Conservation (phyloP, 2,888 invertebrate genomes). For the Caenorhabditis sulstoni region DNA sequence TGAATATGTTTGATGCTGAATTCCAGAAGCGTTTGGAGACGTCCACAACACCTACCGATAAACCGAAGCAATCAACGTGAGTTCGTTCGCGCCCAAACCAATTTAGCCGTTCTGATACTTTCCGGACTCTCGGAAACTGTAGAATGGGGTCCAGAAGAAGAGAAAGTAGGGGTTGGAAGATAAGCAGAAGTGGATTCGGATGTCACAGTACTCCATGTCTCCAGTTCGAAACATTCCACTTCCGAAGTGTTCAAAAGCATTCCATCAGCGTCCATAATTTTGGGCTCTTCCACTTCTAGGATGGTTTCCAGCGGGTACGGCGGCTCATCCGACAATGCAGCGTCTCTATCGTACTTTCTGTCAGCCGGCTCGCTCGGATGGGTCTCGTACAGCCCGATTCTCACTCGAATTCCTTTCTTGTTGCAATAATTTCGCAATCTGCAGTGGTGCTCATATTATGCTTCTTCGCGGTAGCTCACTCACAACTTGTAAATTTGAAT, state of each 20-base stretch:
- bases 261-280: conserved; percentile 37
- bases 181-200: conserved; percentile 14
- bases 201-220: conserved; percentile 21
- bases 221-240: conserved; percentile 24
- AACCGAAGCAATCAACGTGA: neutral
- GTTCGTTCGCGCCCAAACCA: conserved; percentile 23
- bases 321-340: conserved; percentile 29
- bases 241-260: conserved; percentile 23
- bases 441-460: neutral
- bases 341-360: conserved; percentile 49
- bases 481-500: conserved; percentile 52
- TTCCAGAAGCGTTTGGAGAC: neutral
- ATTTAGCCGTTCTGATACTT: conserved; percentile 20
- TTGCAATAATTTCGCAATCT: conserved; percentile 41
- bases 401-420: conserved; percentile 31
- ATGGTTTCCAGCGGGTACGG: conserved; percentile 42
- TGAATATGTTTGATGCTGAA: neutral
- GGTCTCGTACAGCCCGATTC: conserved; percentile 40
- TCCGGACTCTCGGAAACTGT: conserved; percentile 42
- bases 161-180: conserved; percentile 29
- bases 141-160: conserved; percentile 33
- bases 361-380: conserved; percentile 43
- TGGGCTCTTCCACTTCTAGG: conserved; percentile 32
- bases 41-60: too few species aligned
- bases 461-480: neutral